These are phyloP conservation scores for Dascillus cervinus DNA, from an alignment of 2,888 invertebrate species.

Conservation along the genomic window DNA sequence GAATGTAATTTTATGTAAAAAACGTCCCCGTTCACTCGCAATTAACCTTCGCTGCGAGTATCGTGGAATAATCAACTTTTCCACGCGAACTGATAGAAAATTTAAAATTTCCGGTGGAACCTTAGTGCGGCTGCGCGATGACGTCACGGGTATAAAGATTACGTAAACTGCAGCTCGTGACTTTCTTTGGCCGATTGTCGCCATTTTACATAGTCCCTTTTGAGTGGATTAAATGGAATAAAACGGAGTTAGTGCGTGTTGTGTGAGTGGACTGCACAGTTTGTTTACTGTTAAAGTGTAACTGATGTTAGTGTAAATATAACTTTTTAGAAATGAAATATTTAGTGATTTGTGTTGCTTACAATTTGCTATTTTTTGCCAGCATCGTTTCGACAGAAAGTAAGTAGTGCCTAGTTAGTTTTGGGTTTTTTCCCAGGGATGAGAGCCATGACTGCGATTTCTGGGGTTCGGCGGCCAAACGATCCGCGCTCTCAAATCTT, in stretches of 20 bases:
- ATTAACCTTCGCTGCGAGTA: too few species aligned
- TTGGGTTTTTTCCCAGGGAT: not conserved
- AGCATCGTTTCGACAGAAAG: constrained; percentile 27
- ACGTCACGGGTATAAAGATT: constrained; percentile 23
- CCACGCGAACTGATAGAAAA: too few species aligned
- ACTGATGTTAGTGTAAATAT: constrained; percentile 21
- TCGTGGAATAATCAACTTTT: too few species aligned
- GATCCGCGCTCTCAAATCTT: not conserved
- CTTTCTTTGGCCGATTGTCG: constrained; percentile 33
- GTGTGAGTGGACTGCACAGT: constrained; percentile 22
- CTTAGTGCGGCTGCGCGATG: constrained; percentile 14
- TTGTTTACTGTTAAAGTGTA: constrained; percentile 15
- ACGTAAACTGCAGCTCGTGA: constrained; percentile 36
- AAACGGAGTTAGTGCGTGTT: constrained; percentile 27
- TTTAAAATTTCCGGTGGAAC: constrained; percentile 3
- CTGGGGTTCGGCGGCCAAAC: not conserved
- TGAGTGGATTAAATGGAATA: constrained; percentile 28
- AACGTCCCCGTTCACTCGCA: too few species aligned
- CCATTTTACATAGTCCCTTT: constrained; percentile 32
- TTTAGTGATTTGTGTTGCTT: constrained; percentile 33
- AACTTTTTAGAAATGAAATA: constrained; percentile 32
- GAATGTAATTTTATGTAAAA: too few species aligned
- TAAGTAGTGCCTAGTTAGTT: constrained; percentile 20
- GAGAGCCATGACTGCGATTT: not conserved
- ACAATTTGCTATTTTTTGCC: constrained; percentile 31